Percentiles rank a stretch among this genome's conserved stretches.
phyloP scores from a whole-genome alignment of 1,140 invertebrate species.

The Dreissena rostriformis region DNA sequence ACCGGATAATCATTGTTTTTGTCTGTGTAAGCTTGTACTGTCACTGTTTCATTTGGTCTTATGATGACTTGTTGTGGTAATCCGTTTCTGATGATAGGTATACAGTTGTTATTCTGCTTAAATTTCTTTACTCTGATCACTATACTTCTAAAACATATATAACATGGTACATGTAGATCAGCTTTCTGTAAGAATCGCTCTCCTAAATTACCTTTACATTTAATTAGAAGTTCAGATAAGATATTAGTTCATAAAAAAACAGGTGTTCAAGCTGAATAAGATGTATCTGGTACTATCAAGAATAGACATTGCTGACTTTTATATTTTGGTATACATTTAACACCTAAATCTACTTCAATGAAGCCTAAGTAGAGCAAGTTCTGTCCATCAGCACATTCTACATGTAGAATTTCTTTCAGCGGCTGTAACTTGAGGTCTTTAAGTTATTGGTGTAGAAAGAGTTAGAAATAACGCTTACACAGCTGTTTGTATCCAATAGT shows the following conservation, averaged over 20 bases:
- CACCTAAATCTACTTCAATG: slow-evolving; percentile 3
- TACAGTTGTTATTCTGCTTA: not conserved
- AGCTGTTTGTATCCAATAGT: not conserved
- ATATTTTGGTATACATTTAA: not conserved
- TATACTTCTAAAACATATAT: not conserved
- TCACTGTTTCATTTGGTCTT: not conserved
- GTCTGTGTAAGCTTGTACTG: not conserved
- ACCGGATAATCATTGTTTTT: slow-evolving; percentile 6
- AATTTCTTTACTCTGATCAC: not conserved
- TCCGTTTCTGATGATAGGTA: not conserved
- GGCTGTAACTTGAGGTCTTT: not conserved
- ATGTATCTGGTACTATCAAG: not conserved
- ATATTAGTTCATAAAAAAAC: slow-evolving; percentile 36
- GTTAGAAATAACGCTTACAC: not conserved
- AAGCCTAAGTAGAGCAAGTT: slow-evolving; percentile 2
- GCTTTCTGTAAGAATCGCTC: not conserved
- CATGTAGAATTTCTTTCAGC: not conserved
- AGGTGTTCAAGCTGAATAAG: not conserved
- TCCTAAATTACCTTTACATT: slow-evolving; percentile 19
- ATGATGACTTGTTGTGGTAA: not conserved
- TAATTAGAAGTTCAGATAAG: slow-evolving; percentile 5
- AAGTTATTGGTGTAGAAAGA: not conserved
- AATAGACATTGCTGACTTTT: not conserved
- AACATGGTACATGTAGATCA: not conserved
- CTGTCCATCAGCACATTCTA: slow-evolving; percentile 13